phyloP scores from a whole-genome alignment of 2,888 invertebrate genomes.

The Carcina quercana region DNA sequence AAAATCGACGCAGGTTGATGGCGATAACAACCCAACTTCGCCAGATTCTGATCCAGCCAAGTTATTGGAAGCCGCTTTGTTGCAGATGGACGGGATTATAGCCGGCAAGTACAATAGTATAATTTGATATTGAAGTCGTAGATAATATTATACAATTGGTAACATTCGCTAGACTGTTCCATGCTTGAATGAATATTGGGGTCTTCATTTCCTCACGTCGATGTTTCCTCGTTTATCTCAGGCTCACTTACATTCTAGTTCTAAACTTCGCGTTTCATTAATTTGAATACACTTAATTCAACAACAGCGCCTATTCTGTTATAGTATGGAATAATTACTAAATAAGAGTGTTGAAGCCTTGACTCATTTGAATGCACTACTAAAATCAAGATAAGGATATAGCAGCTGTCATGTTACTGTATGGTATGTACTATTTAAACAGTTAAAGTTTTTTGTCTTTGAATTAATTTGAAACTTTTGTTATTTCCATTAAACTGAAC shows the following conservation, averaged over 20 bases:
- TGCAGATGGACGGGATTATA: slow-evolving; percentile 93
- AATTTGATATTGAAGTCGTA: not conserved
- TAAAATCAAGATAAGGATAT: no score
- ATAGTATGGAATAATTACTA: no score
- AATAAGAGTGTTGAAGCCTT: no score
- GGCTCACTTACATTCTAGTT: slow-evolving; percentile 3
- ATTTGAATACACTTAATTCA: no score
- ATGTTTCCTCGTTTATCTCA: slow-evolving; percentile 13
- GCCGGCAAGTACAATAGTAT: slow-evolving; percentile 73
- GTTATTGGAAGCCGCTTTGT: slow-evolving; percentile 87
- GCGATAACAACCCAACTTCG: slow-evolving; percentile 64
- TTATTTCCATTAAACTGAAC: no score
- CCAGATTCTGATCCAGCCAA: slow-evolving; percentile 90
- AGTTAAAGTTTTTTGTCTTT: no score
- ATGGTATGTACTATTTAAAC: no score
- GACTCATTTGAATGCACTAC: no score
- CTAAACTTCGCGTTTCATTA: not conserved
- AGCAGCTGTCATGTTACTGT: no score
- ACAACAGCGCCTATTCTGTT: no score
- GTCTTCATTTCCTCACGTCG: slow-evolving; percentile 24
- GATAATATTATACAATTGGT: not conserved
- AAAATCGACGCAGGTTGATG: slow-evolving; percentile 62
- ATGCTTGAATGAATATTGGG: slow-evolving; percentile 40
- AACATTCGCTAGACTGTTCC: slow-evolving; percentile 15
- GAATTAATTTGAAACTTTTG: no score